phyloP scores from a whole-genome alignment of 1,140 invertebrate genomes.

The Drosophila triauraria region DNA sequence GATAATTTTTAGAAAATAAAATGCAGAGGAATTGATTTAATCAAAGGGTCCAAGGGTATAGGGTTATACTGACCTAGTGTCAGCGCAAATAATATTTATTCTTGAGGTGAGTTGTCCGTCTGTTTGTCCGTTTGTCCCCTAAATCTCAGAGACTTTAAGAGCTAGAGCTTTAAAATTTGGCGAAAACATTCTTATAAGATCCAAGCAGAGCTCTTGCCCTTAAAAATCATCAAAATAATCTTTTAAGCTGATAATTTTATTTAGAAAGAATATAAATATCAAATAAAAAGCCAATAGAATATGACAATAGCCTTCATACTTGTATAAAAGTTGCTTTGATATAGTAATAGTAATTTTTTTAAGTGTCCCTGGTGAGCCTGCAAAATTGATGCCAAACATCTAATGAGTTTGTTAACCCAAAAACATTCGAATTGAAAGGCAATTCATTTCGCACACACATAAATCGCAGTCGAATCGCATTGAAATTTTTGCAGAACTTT shows the following conservation, averaged over 20 bases:
- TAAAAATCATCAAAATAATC: not conserved
- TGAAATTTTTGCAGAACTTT: constrained; percentile 30
- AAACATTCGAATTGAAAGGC: constrained; percentile 25
- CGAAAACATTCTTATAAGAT: too few relatives aligned
- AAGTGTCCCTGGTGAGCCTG: constrained; percentile 5
- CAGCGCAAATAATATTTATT: too few relatives aligned
- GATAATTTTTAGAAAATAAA: not conserved
- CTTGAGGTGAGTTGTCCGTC: too few relatives aligned
- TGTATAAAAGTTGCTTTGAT: not conserved
- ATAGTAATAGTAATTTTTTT: not conserved
- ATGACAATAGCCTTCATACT: not conserved
- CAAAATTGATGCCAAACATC: constrained; percentile 34
- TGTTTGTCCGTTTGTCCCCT: too few relatives aligned
- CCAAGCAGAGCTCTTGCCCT: too few relatives aligned
- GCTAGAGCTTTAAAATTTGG: too few relatives aligned
- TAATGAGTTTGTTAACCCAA: constrained; percentile 79
- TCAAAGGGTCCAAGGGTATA: too few relatives aligned
- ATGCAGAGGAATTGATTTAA: rapidly evolving
- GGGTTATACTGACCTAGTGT: too few relatives aligned
- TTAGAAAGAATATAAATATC: not conserved
- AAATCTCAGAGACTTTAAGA: not conserved
- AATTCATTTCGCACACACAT: constrained; percentile 15
- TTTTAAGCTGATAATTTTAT: not conserved
- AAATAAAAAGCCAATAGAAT: not conserved
- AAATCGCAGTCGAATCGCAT: constrained; percentile 20